Evolutionary conservation across 2,797 vertebrate genomes (phyloP), one percentile per base, ranked within the genome.

Genomic region (Cryptoprocta ferox): DNA sequence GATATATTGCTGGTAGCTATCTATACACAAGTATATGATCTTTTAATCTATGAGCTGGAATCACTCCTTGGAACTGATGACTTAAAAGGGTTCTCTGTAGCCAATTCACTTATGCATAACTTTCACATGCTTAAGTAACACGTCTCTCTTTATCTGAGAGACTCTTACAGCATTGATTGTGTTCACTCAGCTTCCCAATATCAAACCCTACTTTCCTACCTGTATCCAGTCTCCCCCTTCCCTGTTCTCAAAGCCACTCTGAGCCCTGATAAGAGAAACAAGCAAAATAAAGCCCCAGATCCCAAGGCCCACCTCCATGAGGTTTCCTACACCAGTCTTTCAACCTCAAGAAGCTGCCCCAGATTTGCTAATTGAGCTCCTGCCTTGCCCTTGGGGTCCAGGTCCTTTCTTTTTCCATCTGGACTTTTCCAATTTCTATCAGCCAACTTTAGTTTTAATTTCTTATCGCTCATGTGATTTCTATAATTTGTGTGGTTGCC

Each of bases 11-110:
- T 88, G 76, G 61, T 24, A 97, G 83, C 94, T 96, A 83, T 76
- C 83, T 66, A 85, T 89, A 91, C 86, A 96, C 70, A 66, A 66
- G 96, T 96, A 95, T 5, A 53, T 88, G 95, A 15, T 93, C 61
- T 53, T 97, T 97, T 95, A 97, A 88, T 88, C 76, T 97, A 68
- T 30, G 24, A 95, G 59, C 50, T 89, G 63, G 48, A 97, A 91
- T 95, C 91, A 66, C 10, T 39, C 89, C 1, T 61, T 24, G 59
- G 28, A 96, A 85, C 21, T 65, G 59, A 97, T 83, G 70, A 83
- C 53, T 91, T 81, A 56, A 79, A 81, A 26, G 11, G 15, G 1
- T 73, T 14, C 61, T 76, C 65, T 19, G 4, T 3, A 91, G 92
- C 42, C 79, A 83, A 85, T 42, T 93, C 89, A 82, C 37, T 76